A percentile compares a stretch with the other conserved stretches of the same genome.
phyloP scores from a whole-genome alignment of 1,140 invertebrate genomes.

The Battus philenor region DNA sequence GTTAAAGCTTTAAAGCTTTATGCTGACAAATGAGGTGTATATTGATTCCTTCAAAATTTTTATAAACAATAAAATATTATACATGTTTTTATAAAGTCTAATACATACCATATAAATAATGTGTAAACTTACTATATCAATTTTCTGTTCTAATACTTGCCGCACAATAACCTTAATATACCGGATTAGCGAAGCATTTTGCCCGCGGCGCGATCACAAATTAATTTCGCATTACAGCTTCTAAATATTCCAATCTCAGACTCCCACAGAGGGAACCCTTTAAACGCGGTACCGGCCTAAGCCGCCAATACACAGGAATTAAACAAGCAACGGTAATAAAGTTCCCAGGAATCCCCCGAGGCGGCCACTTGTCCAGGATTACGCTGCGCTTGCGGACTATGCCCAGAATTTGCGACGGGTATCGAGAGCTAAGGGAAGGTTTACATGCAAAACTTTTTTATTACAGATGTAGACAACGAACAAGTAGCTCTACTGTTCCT shows the following conservation, averaged over 20 bases:
- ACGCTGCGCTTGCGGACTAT: slow-evolving; percentile 21
- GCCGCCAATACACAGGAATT: slow-evolving; percentile 32
- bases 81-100: too few species aligned
- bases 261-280: slow-evolving; percentile 18
- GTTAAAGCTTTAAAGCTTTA: too few species aligned
- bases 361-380: slow-evolving; percentile 57
- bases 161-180: slow-evolving; percentile 27
- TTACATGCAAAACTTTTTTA: slow-evolving; percentile 27
- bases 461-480: too few species aligned
- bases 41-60: too few species aligned
- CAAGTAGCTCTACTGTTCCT: too few species aligned
- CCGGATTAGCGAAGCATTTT: slow-evolving; percentile 29
- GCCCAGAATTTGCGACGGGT: slow-evolving; percentile 22
- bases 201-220: slow-evolving; percentile 33
- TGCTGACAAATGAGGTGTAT: too few species aligned
- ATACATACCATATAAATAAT: too few species aligned
- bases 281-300: slow-evolving; percentile 21
- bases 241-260: slow-evolving; percentile 41
- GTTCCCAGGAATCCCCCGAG: slow-evolving; percentile 55
- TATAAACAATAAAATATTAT: too few species aligned
- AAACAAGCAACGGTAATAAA: slow-evolving; percentile 35
- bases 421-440: slow-evolving; percentile 13
- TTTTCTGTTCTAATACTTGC: too few species aligned
- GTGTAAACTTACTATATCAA: too few species aligned
- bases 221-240: slow-evolving; percentile 56